These are phyloP conservation scores for Erynnis tages DNA, from an alignment of 2,888 invertebrate species.

Conservation along the genomic window DNA sequence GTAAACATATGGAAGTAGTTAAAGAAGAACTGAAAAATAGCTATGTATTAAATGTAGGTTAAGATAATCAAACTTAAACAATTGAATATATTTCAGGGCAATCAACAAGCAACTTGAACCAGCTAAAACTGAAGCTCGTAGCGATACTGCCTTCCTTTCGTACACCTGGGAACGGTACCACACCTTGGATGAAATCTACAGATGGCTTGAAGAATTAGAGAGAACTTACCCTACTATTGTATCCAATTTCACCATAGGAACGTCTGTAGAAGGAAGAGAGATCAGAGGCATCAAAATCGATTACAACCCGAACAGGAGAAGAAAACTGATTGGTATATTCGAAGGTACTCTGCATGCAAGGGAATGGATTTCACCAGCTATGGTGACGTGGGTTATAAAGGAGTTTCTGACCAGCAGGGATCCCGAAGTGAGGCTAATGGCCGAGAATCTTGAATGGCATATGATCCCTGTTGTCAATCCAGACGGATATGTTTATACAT, in stretches of 20 bases:
- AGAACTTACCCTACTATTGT: conserved; percentile 72
- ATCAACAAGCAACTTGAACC: conserved; percentile 72
- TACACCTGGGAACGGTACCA: conserved; percentile 83
- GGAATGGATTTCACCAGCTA: conserved; percentile 88
- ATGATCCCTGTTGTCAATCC: conserved; percentile 88
- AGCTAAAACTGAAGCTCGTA: conserved; percentile 34
- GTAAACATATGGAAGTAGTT: too few relatives aligned
- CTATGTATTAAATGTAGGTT: too few relatives aligned
- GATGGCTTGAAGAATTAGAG: conserved; percentile 80
- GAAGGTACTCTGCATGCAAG: conserved; percentile 86
- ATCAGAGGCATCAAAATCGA: conserved; percentile 79
- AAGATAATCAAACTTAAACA: too few relatives aligned
- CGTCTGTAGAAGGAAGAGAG: conserved; percentile 81
- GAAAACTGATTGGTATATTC: conserved; percentile 74
- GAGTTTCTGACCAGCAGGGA: conserved; percentile 84
- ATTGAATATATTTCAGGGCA: conserved; percentile 50
- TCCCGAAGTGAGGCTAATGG: conserved; percentile 72
- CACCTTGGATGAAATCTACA: conserved; percentile 79
- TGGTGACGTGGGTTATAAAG: conserved; percentile 85
- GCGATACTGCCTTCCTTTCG: conserved; percentile 49
- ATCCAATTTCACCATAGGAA: conserved; percentile 76
- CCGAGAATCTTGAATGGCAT: conserved; percentile 87
- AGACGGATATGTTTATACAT: conserved; percentile 86
- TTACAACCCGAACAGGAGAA: conserved; percentile 58
- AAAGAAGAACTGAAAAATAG: too few relatives aligned